Evolutionary conservation across 2,797 vertebrate species (phyloP).

Genomic region (Schizopygopsis malacanthus): DNA sequence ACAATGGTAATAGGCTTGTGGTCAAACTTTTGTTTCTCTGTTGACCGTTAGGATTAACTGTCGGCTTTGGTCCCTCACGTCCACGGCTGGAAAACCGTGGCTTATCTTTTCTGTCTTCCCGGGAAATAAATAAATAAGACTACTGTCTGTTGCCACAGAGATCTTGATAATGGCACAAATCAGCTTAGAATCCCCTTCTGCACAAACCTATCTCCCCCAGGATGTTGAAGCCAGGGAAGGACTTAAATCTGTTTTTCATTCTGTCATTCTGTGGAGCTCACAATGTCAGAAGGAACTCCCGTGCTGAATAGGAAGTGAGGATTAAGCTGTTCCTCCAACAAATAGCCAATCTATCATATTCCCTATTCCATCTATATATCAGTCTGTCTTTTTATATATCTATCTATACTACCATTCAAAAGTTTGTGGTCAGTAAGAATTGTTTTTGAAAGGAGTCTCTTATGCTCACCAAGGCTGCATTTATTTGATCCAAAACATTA

Average conservation of each 20-base stretch:
- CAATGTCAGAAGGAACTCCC: constrained; percentile 47
- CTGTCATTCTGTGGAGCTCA: constrained; percentile 33
- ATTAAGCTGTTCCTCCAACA: constrained; percentile 42
- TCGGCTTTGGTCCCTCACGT: constrained; percentile 71
- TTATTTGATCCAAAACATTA: background rate
- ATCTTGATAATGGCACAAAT: constrained; percentile 76
- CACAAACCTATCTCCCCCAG: constrained; percentile 29
- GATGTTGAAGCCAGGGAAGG: constrained; percentile 48
- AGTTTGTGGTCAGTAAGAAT: background rate
- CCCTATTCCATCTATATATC: background rate
- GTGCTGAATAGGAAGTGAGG: constrained; percentile 31
- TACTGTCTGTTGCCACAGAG: constrained; percentile 76
- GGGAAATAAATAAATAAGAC: constrained; percentile 64
- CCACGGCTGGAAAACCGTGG: constrained; percentile 60
- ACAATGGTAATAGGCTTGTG: constrained; percentile 70
- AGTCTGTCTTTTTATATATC: background rate
- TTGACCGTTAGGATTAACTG: constrained; percentile 76
- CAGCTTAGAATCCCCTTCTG: constrained; percentile 68
- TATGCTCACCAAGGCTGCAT: background rate
- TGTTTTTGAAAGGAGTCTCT: background rate
- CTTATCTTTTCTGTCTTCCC: constrained; percentile 72
- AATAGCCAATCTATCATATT: constrained; percentile 44
- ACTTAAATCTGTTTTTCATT: constrained; percentile 35
- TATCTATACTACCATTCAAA: background rate
- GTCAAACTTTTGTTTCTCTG: constrained; percentile 68